These are phyloP conservation scores for Heliocidaris tuberculata DNA, from an alignment of 35 echinoderm and acorn worm genomes.

Conservation along the genomic window DNA sequence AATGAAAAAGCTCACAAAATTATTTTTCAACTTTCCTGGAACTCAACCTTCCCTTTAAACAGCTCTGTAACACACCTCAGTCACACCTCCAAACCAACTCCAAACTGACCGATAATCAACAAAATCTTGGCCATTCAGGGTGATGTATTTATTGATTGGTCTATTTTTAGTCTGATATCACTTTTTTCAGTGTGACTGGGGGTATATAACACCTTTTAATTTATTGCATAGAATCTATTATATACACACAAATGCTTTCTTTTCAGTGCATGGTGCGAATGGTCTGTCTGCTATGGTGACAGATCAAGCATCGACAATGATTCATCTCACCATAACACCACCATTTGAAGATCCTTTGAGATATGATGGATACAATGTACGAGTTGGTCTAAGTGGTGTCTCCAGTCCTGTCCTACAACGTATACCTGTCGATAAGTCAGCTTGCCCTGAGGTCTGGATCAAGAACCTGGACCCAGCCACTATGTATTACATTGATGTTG, in stretches of 20 bases:
- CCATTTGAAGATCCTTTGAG: constrained; percentile 2
- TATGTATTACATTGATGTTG: neutral
- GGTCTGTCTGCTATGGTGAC: neutral
- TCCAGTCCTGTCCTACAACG: neutral
- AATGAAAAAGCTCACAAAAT: no score
- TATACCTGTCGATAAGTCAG: neutral
- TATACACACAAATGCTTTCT: neutral
- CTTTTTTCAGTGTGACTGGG: no score
- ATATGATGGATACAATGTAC: constrained; percentile 22
- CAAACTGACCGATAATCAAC: no score
- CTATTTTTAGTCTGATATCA: no score
- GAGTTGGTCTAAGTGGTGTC: neutral
- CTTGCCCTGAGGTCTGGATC: neutral
- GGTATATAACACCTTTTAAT: no score
- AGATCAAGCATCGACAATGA: neutral
- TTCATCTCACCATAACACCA: neutral
- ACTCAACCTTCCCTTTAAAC: no score
- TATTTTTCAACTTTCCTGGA: no score
- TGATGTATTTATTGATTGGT: no score
- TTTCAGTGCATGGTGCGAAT: neutral
- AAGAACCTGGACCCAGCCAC: neutral
- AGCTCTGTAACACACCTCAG: no score
- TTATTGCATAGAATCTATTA: no score
- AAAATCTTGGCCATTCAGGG: no score
- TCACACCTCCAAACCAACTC: no score